Base-by-base conservation (phyloP, 2,888 invertebrate species). In the Ornithoptera priamus region DNA sequence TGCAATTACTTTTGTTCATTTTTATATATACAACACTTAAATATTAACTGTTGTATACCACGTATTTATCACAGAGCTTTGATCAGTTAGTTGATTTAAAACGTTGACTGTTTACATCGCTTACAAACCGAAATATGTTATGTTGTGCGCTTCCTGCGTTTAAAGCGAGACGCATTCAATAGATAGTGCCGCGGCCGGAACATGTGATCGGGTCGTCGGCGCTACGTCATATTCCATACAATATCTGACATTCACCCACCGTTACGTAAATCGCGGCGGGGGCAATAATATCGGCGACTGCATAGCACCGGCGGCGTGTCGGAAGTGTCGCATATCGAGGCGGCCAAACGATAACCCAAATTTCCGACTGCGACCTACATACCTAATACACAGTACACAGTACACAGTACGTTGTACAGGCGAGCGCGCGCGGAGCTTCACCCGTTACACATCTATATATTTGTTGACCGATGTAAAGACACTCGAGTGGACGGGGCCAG, bases 281-380 rank as follows among this genome's bases (percentile, higher is more conserved):
- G 79, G 80, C 81, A 81, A 84, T 83, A 84, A 83, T 84, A 87
- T 85, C 79, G 83, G 84, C 82, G 80, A 80, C 80, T 86, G 88
- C 85, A 88, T 85, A 81, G 82, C 84, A 84, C 83, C 87, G 85
- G 80, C 84, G 79, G 84, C 82, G 83, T 83, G 78, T 80, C 85
- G 88, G 89, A 89, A 89, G 87, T 84, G 87, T 88, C 87, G 85
- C 86, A 87, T 89, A 90, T 90, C 89, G 89, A 89, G 86, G 86
- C 87, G 89, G 81, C 84, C 84, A 78, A 85, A 86, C 87, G 89
- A 89, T 91, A 91, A 91, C 92, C 91, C 88, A 90, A 90, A 92
- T 92, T 84, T 88, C 85, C 85, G 86, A 84, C 81, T 81, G 82
- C 89, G 90, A 90, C 91, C 91, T 89, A 92, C 87, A 90, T 90